A percentile compares a stretch with the other conserved stretches of the same genome.
Evolutionary conservation across 2,113 vertebrate genomes (phyloP).

Genomic region (Menidia beryllina): DNA sequence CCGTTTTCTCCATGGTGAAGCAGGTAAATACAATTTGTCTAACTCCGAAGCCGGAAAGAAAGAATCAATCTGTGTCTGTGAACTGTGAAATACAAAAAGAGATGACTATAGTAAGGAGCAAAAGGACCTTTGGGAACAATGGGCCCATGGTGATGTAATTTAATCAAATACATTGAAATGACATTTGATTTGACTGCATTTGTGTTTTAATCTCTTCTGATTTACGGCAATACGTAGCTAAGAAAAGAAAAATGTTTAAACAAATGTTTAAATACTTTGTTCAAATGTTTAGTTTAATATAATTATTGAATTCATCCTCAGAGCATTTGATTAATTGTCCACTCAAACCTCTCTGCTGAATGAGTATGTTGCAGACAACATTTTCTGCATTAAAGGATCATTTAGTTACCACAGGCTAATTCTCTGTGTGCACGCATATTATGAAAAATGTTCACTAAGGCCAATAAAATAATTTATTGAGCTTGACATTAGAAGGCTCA

Average conservation of each 20-base stretch:
- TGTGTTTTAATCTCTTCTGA: not conserved
- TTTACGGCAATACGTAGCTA: conserved; percentile 3
- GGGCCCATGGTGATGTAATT: conserved; percentile 17
- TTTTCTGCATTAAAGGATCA: not conserved
- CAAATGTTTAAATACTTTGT: no score
- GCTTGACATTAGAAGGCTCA: conserved; percentile 62
- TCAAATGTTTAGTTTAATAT: not conserved
- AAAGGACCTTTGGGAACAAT: conserved; percentile 24
- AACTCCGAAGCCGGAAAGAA: conserved; percentile 15
- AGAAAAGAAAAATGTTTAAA: no score
- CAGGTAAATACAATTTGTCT: conserved; percentile 65
- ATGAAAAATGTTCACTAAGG: not conserved
- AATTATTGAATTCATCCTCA: not conserved
- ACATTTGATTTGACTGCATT: conserved; percentile 44
- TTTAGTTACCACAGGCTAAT: not conserved
- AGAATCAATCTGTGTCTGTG: conserved; percentile 54
- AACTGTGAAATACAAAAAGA: conserved; percentile 36
- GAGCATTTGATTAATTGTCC: not conserved
- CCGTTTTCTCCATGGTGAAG: conserved; percentile 47
- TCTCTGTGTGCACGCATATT: not conserved
- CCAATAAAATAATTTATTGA: conserved; percentile 64
- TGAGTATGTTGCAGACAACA: not conserved
- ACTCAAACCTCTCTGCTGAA: not conserved
- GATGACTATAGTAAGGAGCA: conserved; percentile 27
- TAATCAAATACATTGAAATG: conserved; percentile 33